Percentiles rank a stretch among this genome's conserved stretches.
These are phyloP conservation scores for Ichneumoninae sp. DNA, from an alignment of 2,888 invertebrate species.

Conservation along the genomic window DNA sequence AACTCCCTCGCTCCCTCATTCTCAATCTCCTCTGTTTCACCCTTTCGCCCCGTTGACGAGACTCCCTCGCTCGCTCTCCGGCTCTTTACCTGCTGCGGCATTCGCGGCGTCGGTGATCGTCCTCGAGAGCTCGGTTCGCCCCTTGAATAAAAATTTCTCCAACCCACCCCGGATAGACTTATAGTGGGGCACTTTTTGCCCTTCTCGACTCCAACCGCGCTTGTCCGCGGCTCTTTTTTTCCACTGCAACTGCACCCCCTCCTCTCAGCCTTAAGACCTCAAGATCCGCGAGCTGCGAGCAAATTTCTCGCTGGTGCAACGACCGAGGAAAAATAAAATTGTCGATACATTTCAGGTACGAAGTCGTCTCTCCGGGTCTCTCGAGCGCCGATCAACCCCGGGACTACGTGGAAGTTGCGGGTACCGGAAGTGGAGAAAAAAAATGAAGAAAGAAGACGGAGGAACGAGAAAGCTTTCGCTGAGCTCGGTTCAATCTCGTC, in stretches of 20 bases:
- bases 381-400: background rate
- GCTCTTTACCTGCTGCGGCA: constrained; percentile 49
- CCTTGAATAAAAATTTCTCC: constrained; percentile 74
- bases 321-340: constrained; percentile 24
- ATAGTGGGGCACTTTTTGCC: constrained; percentile 69
- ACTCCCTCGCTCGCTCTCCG: constrained; percentile 20
- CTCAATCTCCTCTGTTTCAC: constrained; percentile 62
- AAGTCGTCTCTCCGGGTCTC: constrained; percentile 13
- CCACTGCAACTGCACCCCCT: constrained; percentile 17
- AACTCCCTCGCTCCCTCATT: constrained; percentile 60
- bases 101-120: constrained; percentile 69
- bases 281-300: background rate
- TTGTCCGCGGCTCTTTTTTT: constrained; percentile 32
- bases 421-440: background rate
- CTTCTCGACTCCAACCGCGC: constrained; percentile 23
- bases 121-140: constrained; percentile 68
- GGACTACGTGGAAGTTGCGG: background rate
- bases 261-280: background rate
- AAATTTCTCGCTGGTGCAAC: background rate
- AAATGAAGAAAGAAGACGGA: background rate
- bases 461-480: background rate
- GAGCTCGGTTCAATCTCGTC: background rate
- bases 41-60: constrained; percentile 10
- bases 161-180: constrained; percentile 39
- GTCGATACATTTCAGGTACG: constrained; percentile 31